phyloP scores from a whole-genome alignment of 2,797 vertebrate genomes.

The Stomatorhinus walkeri region DNA sequence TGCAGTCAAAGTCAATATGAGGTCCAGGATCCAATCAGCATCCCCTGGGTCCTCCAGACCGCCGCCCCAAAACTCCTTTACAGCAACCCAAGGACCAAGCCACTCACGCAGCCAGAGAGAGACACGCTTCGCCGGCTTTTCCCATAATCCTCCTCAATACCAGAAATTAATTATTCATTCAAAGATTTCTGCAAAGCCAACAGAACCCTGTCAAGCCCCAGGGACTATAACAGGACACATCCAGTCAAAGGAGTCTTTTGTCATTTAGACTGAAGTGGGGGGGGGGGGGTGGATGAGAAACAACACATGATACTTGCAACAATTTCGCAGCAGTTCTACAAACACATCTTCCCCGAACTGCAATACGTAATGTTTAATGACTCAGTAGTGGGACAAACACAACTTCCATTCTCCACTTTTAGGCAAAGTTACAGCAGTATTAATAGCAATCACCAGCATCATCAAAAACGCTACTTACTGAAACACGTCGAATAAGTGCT shows the following conservation, averaged over 20 bases:
- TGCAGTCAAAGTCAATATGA: background rate
- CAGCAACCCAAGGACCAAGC: background rate
- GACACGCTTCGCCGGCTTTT: background rate
- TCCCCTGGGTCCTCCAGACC: background rate
- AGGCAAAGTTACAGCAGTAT: background rate
- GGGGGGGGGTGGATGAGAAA: background rate
- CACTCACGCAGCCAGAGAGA: background rate
- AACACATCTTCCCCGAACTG: background rate
- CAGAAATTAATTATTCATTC: conserved; percentile 11
- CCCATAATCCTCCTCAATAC: background rate
- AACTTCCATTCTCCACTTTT: background rate
- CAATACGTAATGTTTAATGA: background rate
- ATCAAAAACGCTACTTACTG: background rate
- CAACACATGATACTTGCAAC: background rate
- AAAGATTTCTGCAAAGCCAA: conserved; percentile 1
- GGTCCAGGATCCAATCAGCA: background rate
- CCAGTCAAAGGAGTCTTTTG: background rate
- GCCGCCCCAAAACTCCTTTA: background rate
- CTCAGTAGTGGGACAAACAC: background rate
- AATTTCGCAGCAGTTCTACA: background rate
- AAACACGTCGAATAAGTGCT: background rate
- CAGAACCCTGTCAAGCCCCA: background rate
- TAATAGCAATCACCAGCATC: background rate
- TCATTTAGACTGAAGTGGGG: background rate
- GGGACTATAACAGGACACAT: background rate